These are phyloP conservation scores for Brachypteracias leptosomus DNA, from an alignment of 2,113 vertebrate genomes.

Conservation along the genomic window DNA sequence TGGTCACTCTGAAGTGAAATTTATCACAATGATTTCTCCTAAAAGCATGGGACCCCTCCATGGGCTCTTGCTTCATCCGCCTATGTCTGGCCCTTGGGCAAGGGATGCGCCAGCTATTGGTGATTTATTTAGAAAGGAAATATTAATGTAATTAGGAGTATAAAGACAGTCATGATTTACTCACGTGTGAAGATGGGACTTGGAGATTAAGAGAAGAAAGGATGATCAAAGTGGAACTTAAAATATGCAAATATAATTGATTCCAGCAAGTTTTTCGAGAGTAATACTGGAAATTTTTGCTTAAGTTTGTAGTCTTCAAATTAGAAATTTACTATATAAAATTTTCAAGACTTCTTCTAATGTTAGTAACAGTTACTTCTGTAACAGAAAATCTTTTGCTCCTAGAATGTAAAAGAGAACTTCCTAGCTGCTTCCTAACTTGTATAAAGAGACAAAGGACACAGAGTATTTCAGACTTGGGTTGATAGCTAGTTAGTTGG, in stretches of 20 bases:
- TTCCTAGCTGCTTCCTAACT: neutral
- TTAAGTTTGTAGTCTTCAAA: neutral
- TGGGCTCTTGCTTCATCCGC: neutral
- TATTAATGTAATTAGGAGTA: neutral
- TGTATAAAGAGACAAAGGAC: neutral
- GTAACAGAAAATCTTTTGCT: neutral
- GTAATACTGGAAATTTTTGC: neutral
- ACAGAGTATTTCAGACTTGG: neutral
- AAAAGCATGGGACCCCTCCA: neutral
- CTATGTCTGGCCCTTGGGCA: accelerated
- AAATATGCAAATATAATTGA: neutral
- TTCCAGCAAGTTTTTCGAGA: neutral
- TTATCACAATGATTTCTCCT: neutral
- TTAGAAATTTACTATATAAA: neutral
- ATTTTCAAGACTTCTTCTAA: neutral
- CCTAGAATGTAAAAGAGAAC: neutral
- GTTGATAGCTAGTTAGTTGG: neutral
- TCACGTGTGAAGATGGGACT: neutral
- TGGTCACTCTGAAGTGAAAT: neutral
- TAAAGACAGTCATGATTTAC: neutral
- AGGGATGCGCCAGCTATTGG: neutral
- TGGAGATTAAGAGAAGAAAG: neutral
- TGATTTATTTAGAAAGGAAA: neutral
- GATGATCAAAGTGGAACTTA: neutral
- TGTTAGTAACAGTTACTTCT: neutral